phyloP scores from a whole-genome alignment of 2,888 invertebrate species.

The Leucophenga maculata region DNA sequence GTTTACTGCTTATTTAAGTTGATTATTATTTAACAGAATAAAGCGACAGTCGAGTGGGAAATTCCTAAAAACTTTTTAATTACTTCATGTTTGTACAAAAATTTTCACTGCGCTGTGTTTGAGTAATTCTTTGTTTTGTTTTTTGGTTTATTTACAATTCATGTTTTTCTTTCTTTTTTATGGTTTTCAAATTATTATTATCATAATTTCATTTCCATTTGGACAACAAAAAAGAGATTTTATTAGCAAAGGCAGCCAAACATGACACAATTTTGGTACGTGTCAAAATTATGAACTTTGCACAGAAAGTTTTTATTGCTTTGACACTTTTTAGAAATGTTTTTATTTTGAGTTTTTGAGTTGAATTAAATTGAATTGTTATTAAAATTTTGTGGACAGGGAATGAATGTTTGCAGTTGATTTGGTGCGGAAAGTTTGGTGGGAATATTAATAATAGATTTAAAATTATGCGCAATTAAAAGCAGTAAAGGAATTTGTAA shows the following conservation, averaged over 20 bases:
- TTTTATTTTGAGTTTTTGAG: conserved; percentile 23
- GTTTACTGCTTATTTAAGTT: conserved; percentile 61
- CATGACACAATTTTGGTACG: conserved; percentile 41
- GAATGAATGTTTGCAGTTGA: conserved; percentile 3
- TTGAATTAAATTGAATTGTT: conserved; percentile 56
- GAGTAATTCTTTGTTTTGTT: conserved; percentile 45
- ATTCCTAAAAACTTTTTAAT: conserved; percentile 36
- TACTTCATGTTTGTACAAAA: conserved; percentile 23
- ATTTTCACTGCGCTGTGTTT: conserved; percentile 29
- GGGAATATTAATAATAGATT: neutral
- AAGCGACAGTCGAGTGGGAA: conserved; percentile 44
- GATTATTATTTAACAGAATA: conserved; percentile 31
- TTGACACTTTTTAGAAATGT: conserved; percentile 58
- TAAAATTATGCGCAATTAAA: neutral
- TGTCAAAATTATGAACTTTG: conserved; percentile 51
- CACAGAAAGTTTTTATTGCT: conserved; percentile 57
- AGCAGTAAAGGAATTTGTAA: neutral
- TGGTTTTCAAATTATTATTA: conserved; percentile 56
- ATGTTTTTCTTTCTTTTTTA: conserved; percentile 37
- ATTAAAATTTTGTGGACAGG: conserved; percentile 9
- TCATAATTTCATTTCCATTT: conserved; percentile 56
- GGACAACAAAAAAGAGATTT: conserved; percentile 39
- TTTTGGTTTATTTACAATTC: conserved; percentile 31
- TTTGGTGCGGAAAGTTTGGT: neutral
- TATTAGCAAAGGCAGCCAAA: neutral